Evolutionary conservation across 2,113 vertebrate species (phyloP).

Genomic region (Sphyrna mokarran): DNA sequence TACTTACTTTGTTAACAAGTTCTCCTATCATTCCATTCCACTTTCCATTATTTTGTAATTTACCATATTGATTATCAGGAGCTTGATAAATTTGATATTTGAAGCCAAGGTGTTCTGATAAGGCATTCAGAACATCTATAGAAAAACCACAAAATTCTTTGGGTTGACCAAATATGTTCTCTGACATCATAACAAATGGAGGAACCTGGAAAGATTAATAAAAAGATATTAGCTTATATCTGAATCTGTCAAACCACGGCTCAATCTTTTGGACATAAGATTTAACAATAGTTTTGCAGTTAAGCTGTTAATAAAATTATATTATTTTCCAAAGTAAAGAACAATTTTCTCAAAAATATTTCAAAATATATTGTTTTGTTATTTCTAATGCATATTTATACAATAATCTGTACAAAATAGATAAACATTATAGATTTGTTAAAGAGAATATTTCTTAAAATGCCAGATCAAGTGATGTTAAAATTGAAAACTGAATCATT

Average conservation of each 20-base stretch:
- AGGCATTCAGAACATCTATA: constrained; percentile 29
- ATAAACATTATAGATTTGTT: not conserved
- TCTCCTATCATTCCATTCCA: constrained; percentile 37
- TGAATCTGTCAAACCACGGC: not conserved
- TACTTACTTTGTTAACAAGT: constrained; percentile 33
- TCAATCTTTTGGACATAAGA: not conserved
- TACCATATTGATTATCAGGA: constrained; percentile 21
- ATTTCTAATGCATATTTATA: not conserved
- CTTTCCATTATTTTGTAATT: constrained; percentile 22
- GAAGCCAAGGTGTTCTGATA: constrained; percentile 31
- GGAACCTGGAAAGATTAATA: constrained; percentile 29
- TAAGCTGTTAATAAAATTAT: not conserved
- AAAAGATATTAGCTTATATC: not conserved
- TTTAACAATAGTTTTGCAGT: not conserved
- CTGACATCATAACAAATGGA: constrained; percentile 38
- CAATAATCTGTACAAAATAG: not conserved
- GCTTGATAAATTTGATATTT: constrained; percentile 30
- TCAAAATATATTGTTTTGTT: not conserved
- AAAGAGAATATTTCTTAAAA: not conserved
- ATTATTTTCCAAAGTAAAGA: not conserved
- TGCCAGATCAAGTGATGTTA: not conserved
- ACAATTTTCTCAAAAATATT: not conserved
- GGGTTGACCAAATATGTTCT: constrained; percentile 37
- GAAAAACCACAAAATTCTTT: constrained; percentile 32
- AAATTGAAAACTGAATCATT: not conserved